Evolutionary conservation across 2,797 vertebrate species (phyloP), one percentile per base, ranked within the genome.

Genomic region (Diceros bicornis): DNA sequence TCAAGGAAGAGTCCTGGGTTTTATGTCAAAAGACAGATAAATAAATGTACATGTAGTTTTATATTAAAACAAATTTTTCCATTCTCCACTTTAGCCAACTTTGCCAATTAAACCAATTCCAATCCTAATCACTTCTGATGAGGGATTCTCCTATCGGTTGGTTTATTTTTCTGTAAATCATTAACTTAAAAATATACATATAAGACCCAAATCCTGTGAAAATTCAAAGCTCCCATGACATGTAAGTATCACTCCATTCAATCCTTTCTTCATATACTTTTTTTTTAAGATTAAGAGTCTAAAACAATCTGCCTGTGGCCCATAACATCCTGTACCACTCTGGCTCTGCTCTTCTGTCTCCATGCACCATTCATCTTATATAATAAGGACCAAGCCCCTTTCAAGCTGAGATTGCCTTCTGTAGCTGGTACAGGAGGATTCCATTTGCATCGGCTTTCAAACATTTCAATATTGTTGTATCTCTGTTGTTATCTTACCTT

Each of bases 81-180:
- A 6, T 92, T 74, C 50, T 79, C 50, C 18, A 34, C 37, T 59
- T 50, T 50, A 78, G 20, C 21, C 64, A 84, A 25, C 17, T 78
- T 83, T 92, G n/a, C 64, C 72, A 74, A 68, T 32, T 89, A 85
- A 81, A 87, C 37, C 47, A 85, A 59, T 86, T 90, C 34, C 20
- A 79, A 64, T 69, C 18, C 18, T 69, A 90, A 64, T 82, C 7
- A 2, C 44, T 77, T 77, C 16, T 86, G 29, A 91, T 87, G 18
- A 87, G 41, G 50, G 52, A 82, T 81, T 95, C 32, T 86, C 37
- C 62, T 77, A 66, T 71, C 83, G 25, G 23, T 32, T 89, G 64
- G 29, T 72, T 95, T 86, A 32, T 47, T 81, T 95, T 82, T 72
- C 32, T 97, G 1, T 83, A 64, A 78, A 20, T 83, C 47, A 93